A percentile compares a stretch with the other conserved stretches of the same genome.
These are phyloP conservation scores for Tipula unca DNA, from an alignment of 2,888 invertebrate species.

Conservation along the genomic window DNA sequence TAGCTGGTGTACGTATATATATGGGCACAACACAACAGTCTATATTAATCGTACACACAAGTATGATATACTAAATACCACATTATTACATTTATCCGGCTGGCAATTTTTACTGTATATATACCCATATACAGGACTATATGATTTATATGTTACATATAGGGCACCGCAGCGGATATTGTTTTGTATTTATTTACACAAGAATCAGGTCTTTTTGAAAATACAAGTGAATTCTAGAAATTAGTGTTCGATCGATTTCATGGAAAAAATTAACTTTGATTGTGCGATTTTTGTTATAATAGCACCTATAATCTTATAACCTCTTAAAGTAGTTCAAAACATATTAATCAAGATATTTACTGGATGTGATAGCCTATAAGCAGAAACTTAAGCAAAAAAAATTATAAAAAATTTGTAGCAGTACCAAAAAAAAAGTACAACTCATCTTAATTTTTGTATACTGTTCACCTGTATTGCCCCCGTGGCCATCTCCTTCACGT, in stretches of 20 bases:
- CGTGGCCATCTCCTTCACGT: no score
- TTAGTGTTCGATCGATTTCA: background rate
- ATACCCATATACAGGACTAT: background rate
- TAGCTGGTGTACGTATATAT: background rate
- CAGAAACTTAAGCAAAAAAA: no score
- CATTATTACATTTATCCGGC: conserved; percentile 19
- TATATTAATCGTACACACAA: background rate
- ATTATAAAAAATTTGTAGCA: no score
- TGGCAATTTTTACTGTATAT: background rate
- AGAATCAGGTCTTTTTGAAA: background rate
- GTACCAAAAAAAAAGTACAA: no score
- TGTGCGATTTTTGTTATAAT: no score
- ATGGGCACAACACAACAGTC: background rate
- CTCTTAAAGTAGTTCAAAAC: no score
- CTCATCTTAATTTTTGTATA: no score
- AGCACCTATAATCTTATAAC: no score
- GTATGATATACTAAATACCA: conserved; percentile 19
- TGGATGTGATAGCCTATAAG: no score
- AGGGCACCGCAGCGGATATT: background rate
- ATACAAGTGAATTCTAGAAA: background rate
- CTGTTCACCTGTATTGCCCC: no score
- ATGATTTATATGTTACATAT: background rate
- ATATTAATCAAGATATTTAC: no score
- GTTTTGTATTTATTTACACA: background rate
- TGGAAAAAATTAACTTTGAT: no score